Conservation (phyloP, 2,113 vertebrate genomes). For the Proteles cristata region DNA sequence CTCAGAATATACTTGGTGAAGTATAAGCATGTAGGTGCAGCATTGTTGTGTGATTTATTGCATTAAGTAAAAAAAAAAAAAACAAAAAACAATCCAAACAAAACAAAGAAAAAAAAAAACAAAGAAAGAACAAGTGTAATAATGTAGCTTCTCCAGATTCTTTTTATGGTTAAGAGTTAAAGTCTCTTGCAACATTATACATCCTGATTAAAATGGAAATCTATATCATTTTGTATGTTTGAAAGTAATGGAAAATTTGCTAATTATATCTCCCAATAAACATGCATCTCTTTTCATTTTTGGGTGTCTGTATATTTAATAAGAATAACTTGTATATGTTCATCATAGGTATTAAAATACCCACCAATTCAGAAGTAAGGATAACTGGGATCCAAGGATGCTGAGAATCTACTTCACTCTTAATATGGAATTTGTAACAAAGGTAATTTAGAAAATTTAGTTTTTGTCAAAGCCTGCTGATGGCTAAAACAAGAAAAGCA, state of each 20-base stretch:
- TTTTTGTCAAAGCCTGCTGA: neutral
- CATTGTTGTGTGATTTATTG: neutral
- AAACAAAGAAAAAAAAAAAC: neutral
- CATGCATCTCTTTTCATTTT: neutral
- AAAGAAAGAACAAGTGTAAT: neutral
- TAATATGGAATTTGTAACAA: neutral
- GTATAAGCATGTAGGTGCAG: neutral
- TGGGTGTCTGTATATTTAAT: neutral
- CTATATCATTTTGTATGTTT: neutral
- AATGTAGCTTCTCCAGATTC: neutral
- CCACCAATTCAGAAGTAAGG: neutral
- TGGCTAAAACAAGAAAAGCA: neutral
- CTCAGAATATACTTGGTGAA: neutral
- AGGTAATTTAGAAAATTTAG: neutral
- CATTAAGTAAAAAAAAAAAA: neutral
- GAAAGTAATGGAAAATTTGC: neutral
- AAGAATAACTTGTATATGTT: neutral
- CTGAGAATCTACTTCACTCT: neutral
- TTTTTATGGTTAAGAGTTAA: neutral
- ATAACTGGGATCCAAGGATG: neutral
- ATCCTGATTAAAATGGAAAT: neutral
- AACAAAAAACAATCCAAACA: accelerated
- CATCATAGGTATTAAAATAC: neutral
- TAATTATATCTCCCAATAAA: neutral
- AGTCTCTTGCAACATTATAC: neutral